Base-by-base conservation (phyloP, 2,888 invertebrate species). In the Leptinotarsa peninsularis region DNA sequence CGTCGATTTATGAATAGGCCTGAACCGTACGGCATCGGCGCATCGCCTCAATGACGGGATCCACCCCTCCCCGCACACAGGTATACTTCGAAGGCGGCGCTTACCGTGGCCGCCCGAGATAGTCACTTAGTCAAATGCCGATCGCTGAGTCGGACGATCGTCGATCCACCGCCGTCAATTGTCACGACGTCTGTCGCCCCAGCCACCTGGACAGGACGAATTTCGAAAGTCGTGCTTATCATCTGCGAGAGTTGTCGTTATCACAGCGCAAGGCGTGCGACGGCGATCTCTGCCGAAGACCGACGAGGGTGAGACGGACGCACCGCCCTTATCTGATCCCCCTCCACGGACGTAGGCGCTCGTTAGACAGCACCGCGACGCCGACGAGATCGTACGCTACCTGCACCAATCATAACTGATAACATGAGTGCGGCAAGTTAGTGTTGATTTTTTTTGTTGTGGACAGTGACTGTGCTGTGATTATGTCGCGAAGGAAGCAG, bases 401-500 rank as follows among this genome's bases (percentile, higher is more conserved):
- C 83, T 83, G 84, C 84, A 83, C 86, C 85, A 85, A 86, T 83
- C 82, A 83, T 83, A 82, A 83, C 84, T 84, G 82, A 80, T 80
- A 79, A 76, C 69, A 83, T 83, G 81, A 81, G 83, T 83, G 82
- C 83, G 82, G 78, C 73, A 71, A 78, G 75, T 76, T 73, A 81
- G 81, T 83, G 79, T 49, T 70, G 3, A n/a, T 49, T 80, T 79
- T 82, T 77, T 68, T 80, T 78, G 71, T 73, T 78, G 81, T 84
- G 84, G 83, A 83, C 82, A 83, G 85, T 83, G 84, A 83, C 80
- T 82, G 84, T 84, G 82, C 79, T 81, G 82, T 82, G 83, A 86
- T 84, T 81, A 90, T 90, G 90, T 90, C 90, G 82, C 89, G 90
- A 78, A 87, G 90, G 85, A 90, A 90, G 87, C 90, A 90, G 84